These are phyloP conservation scores for Saguinus imperator DNA, from an alignment of 2,113 vertebrate genomes.

Conservation along the genomic window DNA sequence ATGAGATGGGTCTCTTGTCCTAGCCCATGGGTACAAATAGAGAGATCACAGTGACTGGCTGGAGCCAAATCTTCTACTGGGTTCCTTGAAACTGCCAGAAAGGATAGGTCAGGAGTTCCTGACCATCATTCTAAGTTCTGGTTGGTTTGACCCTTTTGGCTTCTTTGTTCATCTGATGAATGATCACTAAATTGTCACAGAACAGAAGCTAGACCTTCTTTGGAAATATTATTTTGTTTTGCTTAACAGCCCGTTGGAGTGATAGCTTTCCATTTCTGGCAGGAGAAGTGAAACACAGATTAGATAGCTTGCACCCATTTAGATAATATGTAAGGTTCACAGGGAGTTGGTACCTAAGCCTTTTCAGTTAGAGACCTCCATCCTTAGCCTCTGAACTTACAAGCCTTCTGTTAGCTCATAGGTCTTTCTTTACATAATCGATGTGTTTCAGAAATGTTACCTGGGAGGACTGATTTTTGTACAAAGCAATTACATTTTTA, in stretches of 20 bases:
- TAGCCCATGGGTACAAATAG: background rate
- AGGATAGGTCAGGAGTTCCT: background rate
- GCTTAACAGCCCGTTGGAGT: background rate
- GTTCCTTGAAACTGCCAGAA: background rate
- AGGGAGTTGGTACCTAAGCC: background rate
- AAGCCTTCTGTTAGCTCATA: background rate
- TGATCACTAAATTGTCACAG: background rate
- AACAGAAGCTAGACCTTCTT: background rate
- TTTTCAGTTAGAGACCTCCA: background rate
- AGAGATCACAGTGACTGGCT: background rate
- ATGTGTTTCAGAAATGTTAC: background rate
- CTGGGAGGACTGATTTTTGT: background rate
- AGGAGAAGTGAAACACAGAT: background rate
- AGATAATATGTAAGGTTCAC: background rate
- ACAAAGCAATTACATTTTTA: constrained; percentile 19
- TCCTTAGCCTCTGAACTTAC: background rate
- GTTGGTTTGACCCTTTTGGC: background rate
- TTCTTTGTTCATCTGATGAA: background rate
- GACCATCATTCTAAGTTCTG: background rate
- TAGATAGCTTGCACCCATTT: background rate
- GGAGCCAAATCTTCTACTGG: no score
- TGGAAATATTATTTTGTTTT: background rate
- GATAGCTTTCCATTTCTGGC: background rate
- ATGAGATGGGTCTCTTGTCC: background rate
- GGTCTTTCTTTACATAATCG: background rate